Conservation (phyloP, 2,888 invertebrate genomes). For the Tetropium fuscum region DNA sequence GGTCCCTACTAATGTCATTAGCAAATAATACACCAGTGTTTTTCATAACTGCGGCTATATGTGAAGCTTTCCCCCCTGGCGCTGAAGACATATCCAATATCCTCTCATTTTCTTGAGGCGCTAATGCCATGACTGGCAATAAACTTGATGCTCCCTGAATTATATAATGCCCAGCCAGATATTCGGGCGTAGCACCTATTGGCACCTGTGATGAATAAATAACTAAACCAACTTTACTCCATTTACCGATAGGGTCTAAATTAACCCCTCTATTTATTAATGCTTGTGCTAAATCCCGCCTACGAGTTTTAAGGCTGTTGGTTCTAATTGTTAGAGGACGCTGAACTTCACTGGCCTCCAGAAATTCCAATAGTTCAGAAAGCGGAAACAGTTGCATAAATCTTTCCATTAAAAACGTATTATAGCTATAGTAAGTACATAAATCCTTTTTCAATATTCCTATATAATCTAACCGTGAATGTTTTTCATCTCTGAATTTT, state of each 20-base stretch:
- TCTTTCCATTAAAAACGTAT: conserved; percentile 93
- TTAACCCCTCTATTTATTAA: conserved; percentile 97
- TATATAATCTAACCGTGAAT: conserved; percentile 85
- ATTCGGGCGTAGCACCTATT: conserved; percentile 98
- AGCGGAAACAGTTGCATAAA: conserved; percentile 91
- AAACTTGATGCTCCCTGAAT: conserved; percentile 84
- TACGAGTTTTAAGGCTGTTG: conserved; percentile 92
- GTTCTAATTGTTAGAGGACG: conserved; percentile 96
- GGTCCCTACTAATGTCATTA: conserved; percentile 93
- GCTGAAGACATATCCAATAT: conserved; percentile 98
- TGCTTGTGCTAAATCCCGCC: conserved; percentile 93
- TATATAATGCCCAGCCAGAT: conserved; percentile 75
- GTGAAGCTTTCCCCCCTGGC: conserved; percentile 98
- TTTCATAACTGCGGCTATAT: conserved; percentile 98
- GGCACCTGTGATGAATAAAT: conserved; percentile 97
- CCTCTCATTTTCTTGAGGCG: conserved; percentile 95
- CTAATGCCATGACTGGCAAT: conserved; percentile 97
- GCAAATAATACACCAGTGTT: conserved; percentile 97
- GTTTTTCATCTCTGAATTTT: conserved; percentile 74
- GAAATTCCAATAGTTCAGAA: conserved; percentile 89
- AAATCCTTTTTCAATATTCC: conserved; percentile 85
- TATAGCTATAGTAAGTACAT: conserved; percentile 97
- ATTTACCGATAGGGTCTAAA: conserved; percentile 97
- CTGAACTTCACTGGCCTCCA: conserved; percentile 96
- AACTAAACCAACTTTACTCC: conserved; percentile 98